Evolutionary conservation across 2,888 invertebrate species (phyloP).

Genomic region (Luperina nickerlii): DNA sequence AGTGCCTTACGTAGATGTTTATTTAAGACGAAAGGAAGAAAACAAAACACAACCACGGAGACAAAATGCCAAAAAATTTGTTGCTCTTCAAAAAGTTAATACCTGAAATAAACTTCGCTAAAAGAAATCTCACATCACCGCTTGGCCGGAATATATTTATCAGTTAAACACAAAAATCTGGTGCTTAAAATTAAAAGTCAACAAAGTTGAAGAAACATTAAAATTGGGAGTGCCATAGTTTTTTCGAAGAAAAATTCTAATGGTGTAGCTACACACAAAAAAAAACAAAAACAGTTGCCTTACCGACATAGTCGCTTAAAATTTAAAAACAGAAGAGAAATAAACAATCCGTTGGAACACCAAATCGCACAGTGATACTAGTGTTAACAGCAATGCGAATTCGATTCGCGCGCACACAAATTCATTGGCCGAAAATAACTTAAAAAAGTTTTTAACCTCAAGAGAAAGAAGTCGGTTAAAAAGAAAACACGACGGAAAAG

Average conservation of each 20-base stretch:
- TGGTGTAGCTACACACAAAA: constrained; percentile 73
- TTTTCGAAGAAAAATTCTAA: constrained; percentile 81
- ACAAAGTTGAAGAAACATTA: constrained; percentile 82
- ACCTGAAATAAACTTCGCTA: constrained; percentile 87
- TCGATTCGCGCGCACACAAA: constrained; percentile 78
- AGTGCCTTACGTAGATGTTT: constrained; percentile 87
- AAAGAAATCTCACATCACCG: constrained; percentile 87
- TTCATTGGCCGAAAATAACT: constrained; percentile 82
- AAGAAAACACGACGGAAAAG: constrained; percentile 60
- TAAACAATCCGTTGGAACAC: constrained; percentile 69
- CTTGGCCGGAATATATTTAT: constrained; percentile 86
- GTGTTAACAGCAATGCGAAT: constrained; percentile 85
- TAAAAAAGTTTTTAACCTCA: constrained; percentile 63
- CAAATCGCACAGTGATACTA: constrained; percentile 80
- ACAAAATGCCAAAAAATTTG: constrained; percentile 89
- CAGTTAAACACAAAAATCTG: constrained; percentile 79
- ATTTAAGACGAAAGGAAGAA: constrained; percentile 79
- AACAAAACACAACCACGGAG: constrained; percentile 83
- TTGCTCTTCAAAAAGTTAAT: constrained; percentile 88
- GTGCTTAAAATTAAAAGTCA: constrained; percentile 76
- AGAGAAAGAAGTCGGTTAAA: constrained; percentile 18
- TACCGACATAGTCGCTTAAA: constrained; percentile 86
- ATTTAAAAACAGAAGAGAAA: constrained; percentile 68
- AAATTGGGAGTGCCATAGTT: constrained; percentile 83
- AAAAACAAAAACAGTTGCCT: constrained; percentile 80